Evolutionary conservation across 1,140 invertebrate species (phyloP), one percentile per base, ranked within the genome.

Genomic region (Penaeus japonicus): DNA sequence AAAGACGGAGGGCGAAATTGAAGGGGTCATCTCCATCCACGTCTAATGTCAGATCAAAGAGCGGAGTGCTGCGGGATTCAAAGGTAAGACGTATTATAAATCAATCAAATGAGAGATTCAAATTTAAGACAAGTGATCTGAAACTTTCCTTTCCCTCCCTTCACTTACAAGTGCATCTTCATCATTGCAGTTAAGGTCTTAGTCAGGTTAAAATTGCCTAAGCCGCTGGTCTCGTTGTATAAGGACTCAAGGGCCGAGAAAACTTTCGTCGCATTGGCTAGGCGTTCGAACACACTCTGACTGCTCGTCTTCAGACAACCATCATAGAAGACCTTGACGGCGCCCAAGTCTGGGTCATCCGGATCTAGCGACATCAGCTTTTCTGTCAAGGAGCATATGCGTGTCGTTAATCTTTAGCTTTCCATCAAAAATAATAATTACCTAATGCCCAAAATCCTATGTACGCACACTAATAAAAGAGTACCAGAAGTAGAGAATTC

Each of bases 141-240:
- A 82, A 24, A 17, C n/a, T 39, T 10, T 30, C 39, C n/a, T 4
- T 35, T 53, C 22, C 10, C 32, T 78, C 77, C 18, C 30, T 78
- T 32, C 70, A 87, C 89, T 87, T 54, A 90, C 89, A 86, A 90
- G 78, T 84, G 65, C 0, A 82, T 59, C 62, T 90, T 90, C 79
- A 90, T 90, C 84, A 90, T 87, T 15, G 47, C 53, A 17, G 80
- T 70, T 30, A 90, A 77, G 24, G 82, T 79, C 10, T 54, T 7
- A 15, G 65, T 47, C 35, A 89, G 75, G 20, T 65, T 35, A 77
- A 89, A 47, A 54, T n/a, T 15, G 32, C 55, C 47, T 22, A 35
- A 27, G n/a, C 70, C 79, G n/a, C 47, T 57, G 39, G n/a, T 65
- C 24, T 30, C 53, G 53, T 82, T 47, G 39, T 18, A 32, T 15